phyloP scores from a whole-genome alignment of 2,888 invertebrate genomes.

The Hypsopygia costalis region DNA sequence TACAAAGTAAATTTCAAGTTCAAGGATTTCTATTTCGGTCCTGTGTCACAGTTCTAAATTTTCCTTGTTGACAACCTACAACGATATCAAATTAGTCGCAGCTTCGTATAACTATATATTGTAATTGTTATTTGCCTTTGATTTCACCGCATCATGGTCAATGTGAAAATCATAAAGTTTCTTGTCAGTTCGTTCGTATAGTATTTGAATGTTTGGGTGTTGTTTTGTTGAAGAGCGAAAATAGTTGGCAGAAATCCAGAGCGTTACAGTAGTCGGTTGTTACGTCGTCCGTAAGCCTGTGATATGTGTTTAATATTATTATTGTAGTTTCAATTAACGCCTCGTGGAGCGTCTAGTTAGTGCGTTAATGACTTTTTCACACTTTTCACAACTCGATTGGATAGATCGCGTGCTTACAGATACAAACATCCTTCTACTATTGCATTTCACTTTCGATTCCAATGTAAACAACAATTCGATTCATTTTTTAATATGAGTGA shows the following conservation, averaged over 20 bases:
- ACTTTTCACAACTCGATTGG: too few relatives aligned
- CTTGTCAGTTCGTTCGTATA: constrained; percentile 22
- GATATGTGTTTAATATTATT: constrained; percentile 36
- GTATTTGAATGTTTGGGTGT: not conserved
- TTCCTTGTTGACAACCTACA: too few relatives aligned
- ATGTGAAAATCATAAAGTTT: constrained; percentile 17
- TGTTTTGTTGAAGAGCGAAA: constrained; percentile 29
- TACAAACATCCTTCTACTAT: too few relatives aligned
- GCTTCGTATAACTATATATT: not conserved
- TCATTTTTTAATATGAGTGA: too few relatives aligned
- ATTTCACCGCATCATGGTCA: constrained; percentile 7
- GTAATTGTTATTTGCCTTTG: constrained; percentile 1
- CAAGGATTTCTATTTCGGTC: constrained; percentile 1
- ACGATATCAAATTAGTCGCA: too few relatives aligned
- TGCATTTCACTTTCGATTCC: too few relatives aligned
- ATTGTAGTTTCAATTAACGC: constrained; percentile 28
- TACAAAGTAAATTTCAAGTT: not conserved
- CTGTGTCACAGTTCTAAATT: not conserved
- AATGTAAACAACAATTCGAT: too few relatives aligned
- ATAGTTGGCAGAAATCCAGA: constrained; percentile 38
- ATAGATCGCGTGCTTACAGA: too few relatives aligned
- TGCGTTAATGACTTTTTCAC: not conserved
- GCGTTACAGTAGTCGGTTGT: constrained; percentile 31
- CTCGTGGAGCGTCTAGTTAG: constrained; percentile 7
- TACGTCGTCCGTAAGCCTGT: constrained; percentile 26